Conservation (phyloP, 2,113 vertebrate species). For the Leptosomus discolor region DNA sequence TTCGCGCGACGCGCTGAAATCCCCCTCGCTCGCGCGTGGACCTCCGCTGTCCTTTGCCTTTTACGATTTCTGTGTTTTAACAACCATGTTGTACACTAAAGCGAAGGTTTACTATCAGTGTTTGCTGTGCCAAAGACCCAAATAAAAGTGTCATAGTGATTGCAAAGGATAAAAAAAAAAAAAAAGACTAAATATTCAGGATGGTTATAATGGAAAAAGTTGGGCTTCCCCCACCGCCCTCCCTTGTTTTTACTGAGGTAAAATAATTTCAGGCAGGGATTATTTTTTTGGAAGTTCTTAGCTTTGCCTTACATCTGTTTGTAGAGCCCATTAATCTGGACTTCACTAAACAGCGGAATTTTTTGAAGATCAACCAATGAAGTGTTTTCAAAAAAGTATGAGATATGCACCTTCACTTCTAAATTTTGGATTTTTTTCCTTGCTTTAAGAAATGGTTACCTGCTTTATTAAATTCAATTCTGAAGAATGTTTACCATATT, state of each 20-base stretch:
- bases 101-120: neutral
- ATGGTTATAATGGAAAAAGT: neutral
- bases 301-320: neutral
- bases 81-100: accelerated
- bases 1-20: accelerated
- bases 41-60: neutral
- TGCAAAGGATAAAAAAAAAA: neutral
- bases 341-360: neutral
- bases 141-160: neutral
- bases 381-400: neutral
- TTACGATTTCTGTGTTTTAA: neutral
- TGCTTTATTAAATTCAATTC: neutral
- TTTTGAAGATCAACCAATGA: neutral
- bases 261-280: neutral
- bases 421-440: neutral
- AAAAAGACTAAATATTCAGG: neutral
- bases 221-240: accelerated
- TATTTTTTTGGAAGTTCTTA: neutral
- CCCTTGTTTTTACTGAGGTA: neutral
- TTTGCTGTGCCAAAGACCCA: neutral
- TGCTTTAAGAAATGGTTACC: neutral
- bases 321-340: neutral
- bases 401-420: neutral
- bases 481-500: neutral
- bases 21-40: neutral